Evolutionary conservation across 2,797 vertebrate species (phyloP).

Genomic region (Phataginus tricuspis): DNA sequence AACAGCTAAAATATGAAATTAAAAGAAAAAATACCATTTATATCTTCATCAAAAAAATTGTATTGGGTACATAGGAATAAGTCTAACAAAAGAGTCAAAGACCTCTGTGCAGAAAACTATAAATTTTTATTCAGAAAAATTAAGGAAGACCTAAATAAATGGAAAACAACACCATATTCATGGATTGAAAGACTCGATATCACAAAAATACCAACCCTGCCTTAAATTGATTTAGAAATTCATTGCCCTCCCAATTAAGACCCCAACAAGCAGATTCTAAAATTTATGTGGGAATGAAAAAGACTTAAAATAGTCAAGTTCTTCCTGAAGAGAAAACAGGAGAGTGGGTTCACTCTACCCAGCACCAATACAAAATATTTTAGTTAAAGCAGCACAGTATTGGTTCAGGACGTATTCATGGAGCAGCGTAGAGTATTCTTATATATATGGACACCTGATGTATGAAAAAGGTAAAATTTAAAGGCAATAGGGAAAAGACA

Average conservation of each 20-base stretch:
- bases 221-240: not conserved
- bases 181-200: not conserved
- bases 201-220: not conserved
- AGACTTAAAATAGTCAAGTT: not conserved
- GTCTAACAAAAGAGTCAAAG: not conserved
- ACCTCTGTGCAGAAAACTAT: not conserved
- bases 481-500: not conserved
- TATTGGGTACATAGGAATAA: conserved; percentile 9
- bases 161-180: not conserved
- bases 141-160: conserved; percentile 14
- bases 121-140: not conserved
- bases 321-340: not conserved
- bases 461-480: not conserved
- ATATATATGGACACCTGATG: not conserved
- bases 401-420: not conserved
- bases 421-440: not conserved
- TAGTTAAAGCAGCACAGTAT: not conserved
- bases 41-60: not conserved
- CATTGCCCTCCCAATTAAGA: not conserved
- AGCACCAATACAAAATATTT: not conserved
- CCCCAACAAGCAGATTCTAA: not conserved
- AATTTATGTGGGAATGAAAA: not conserved
- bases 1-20: not conserved
- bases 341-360: not conserved
- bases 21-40: not conserved